Evolutionary conservation across 2,888 invertebrate species (phyloP), one percentile per base, ranked within the genome.

Genomic region (Acronicta aceris): DNA sequence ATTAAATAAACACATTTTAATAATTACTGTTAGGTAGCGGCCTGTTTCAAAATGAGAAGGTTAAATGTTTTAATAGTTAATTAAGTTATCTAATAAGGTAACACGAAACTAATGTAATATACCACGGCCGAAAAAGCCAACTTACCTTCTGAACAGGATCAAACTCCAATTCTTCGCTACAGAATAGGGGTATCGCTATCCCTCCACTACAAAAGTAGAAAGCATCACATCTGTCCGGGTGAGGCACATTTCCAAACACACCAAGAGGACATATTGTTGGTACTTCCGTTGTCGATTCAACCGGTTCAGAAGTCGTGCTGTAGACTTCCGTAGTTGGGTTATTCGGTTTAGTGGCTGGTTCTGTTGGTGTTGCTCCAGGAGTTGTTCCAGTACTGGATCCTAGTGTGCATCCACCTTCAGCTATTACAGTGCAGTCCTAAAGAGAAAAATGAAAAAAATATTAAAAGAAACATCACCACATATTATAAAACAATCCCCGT

Each of bases 181-280:
- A 68, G 0, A 38, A n/a, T 0, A 69, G 1, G n/a, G 43, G 46
- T 25, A 59, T 30, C 0, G 64, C 47, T 2, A 8, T 8, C 2
- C 33, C 59, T 5, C 27, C 57, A 15, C 57, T 21, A 7, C 72
- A 73, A 9, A 58, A 45, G 13, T 58, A 76, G 56, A 63, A 77
- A 0, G 56, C 63, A 7, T 66, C 49, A 16, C 77, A 77, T 12
- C 57, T 47, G 0, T 54, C 48, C 0, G 74, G 67, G n/a, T 74
- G 65, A 2, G 69, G 51, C 1, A 76, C 64, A 8, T 61, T 68
- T 3, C 65, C 65, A 21, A 17, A 10, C 0, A 15, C 12, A 41
- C 45, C 36, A 0, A 46, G 13, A n/a, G 55, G 58, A 27, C 71
- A 71, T 5, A 38, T n/a, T 1, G n/a, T 38, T 1, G n/a, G 5